phyloP scores from a whole-genome alignment of 2,797 vertebrate genomes.

The Tokudaia muenninki region DNA sequence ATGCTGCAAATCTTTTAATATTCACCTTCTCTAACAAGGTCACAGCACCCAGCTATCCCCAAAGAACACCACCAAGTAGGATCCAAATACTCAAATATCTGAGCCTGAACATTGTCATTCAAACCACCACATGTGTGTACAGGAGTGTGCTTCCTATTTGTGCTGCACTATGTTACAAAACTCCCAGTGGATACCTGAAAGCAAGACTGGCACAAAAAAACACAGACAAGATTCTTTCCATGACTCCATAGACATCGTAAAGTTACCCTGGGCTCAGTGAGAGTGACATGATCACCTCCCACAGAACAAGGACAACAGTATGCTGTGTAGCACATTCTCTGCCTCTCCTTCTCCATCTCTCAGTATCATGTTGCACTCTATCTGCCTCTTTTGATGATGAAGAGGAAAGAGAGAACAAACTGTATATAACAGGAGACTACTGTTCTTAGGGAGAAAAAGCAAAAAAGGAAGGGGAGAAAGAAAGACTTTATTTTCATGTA shows the following conservation, averaged over 20 bases:
- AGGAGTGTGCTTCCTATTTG: neutral
- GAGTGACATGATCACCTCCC: neutral
- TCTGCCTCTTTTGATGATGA: neutral
- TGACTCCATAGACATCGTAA: neutral
- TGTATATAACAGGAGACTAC: neutral
- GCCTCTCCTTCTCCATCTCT: neutral
- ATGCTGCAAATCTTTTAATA: neutral
- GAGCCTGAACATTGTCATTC: neutral
- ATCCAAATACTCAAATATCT: neutral
- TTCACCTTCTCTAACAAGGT: neutral
- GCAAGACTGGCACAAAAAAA: neutral
- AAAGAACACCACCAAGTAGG: neutral
- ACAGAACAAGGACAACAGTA: neutral
- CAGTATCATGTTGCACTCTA: neutral
- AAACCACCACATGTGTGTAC: neutral
- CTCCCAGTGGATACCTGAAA: neutral
- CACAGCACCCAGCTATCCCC: neutral
- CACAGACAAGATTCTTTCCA: neutral
- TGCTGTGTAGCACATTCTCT: neutral
- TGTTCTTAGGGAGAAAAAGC: neutral
- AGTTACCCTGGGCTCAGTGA: neutral
- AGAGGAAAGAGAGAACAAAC: neutral
- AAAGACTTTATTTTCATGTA: neutral
- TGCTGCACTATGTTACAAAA: neutral
- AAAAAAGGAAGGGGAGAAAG: neutral